Percentiles rank a stretch among this genome's conserved stretches.
phyloP scores from a whole-genome alignment of 2,888 invertebrate genomes.

The Temnothorax ravouxi region DNA sequence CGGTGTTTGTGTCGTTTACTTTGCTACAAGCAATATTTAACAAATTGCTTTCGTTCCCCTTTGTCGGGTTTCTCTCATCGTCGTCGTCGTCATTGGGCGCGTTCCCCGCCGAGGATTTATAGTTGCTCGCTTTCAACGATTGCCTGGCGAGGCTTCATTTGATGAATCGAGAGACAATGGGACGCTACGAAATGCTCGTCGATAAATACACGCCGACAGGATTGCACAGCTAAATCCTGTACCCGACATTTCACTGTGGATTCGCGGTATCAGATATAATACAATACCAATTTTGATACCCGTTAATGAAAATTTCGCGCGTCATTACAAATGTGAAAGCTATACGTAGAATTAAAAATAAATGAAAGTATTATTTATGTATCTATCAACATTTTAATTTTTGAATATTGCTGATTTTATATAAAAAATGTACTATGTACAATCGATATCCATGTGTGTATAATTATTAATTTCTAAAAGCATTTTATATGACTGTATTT shows the following conservation, averaged over 20 bases:
- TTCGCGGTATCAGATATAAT: constrained; percentile 28
- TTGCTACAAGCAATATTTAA: constrained; percentile 82
- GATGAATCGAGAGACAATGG: constrained; percentile 79
- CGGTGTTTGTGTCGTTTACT: constrained; percentile 73
- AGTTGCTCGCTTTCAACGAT: constrained; percentile 67
- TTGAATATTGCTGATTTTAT: background rate
- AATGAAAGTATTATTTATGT: constrained; percentile 15
- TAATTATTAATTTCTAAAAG: constrained; percentile 14
- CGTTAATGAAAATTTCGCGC: constrained; percentile 35
- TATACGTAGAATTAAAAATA: too few relatives aligned
- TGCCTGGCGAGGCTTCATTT: constrained; percentile 77
- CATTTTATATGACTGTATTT: background rate
- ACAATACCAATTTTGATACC: constrained; percentile 13
- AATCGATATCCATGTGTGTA: background rate
- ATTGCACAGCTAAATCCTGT: constrained; percentile 48
- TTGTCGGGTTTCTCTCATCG: constrained; percentile 77
- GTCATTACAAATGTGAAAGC: constrained; percentile 25
- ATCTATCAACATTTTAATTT: constrained; percentile 24
- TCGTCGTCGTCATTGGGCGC: constrained; percentile 51
- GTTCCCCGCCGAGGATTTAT: constrained; percentile 69
- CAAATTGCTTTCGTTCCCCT: constrained; percentile 83
- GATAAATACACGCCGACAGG: constrained; percentile 55
- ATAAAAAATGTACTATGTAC: constrained; percentile 2
- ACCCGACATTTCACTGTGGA: constrained; percentile 11
- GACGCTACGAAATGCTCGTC: constrained; percentile 59